Evolutionary conservation across 2,888 invertebrate species (phyloP).

Genomic region (Hecatera dysodea): DNA sequence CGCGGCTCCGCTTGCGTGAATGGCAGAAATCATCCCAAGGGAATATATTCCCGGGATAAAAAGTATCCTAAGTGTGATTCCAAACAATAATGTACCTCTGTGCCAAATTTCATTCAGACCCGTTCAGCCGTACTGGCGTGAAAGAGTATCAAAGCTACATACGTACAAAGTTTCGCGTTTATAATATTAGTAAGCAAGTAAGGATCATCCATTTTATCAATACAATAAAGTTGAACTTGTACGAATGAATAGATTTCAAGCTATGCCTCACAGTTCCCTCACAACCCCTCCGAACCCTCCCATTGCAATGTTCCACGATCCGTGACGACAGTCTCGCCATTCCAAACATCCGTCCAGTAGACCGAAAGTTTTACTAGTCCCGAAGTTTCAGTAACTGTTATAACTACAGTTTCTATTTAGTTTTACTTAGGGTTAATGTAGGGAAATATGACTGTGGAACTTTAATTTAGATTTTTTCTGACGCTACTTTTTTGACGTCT

Average conservation of each 20-base stretch:
- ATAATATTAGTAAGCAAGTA: too few relatives aligned
- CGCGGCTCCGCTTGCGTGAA: too few relatives aligned
- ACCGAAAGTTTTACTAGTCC: conserved; percentile 18
- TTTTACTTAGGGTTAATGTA: conserved; percentile 23
- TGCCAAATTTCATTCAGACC: too few relatives aligned
- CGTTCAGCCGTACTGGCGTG: too few relatives aligned
- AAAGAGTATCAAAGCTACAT: too few relatives aligned
- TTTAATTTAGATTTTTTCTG: background rate
- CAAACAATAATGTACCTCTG: too few relatives aligned
- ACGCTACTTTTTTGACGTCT: background rate
- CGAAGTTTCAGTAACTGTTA: conserved; percentile 22
- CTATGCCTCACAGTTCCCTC: background rate
- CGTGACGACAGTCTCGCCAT: background rate
- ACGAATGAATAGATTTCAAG: conserved; percentile 9
- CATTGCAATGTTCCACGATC: background rate
- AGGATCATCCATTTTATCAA: background rate
- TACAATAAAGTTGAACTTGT: background rate
- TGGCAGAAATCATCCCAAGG: too few relatives aligned
- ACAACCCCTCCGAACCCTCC: conserved; percentile 7
- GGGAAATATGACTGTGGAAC: conserved; percentile 7
- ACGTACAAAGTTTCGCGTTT: too few relatives aligned
- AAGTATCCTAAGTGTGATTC: too few relatives aligned
- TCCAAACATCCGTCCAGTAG: conserved; percentile 21
- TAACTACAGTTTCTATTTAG: conserved; percentile 20
- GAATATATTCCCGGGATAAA: too few relatives aligned